A percentile compares a stretch with the other conserved stretches of the same genome.
Evolutionary conservation across 2,113 vertebrate genomes (phyloP).

Genomic region (Ictalurus punctatus): DNA sequence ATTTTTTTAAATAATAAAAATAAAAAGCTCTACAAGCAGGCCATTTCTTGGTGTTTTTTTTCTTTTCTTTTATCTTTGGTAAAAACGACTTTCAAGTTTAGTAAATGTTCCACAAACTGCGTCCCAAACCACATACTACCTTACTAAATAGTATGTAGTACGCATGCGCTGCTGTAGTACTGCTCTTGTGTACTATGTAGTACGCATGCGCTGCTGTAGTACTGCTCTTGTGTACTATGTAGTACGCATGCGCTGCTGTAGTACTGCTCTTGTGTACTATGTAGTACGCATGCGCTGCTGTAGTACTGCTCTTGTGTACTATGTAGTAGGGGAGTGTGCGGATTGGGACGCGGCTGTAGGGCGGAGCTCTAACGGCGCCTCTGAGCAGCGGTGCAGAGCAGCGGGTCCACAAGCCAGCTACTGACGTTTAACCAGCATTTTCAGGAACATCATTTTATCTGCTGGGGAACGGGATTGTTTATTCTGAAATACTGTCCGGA

Average conservation of each 20-base stretch:
- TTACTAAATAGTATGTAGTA: neutral
- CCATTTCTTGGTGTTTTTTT: no score
- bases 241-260: neutral
- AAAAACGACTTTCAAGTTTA: neutral
- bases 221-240: neutral
- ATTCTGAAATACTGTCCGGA: conserved; percentile 31
- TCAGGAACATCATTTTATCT: conserved; percentile 36
- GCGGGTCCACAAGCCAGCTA: conserved; percentile 45
- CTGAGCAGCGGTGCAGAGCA: conserved; percentile 44
- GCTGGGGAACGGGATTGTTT: conserved; percentile 50
- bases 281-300: neutral
- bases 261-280: neutral
- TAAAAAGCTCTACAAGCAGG: neutral
- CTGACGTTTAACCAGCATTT: conserved; percentile 55
- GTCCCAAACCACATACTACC: neutral
- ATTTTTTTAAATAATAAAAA: neutral
- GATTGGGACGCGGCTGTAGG: conserved; percentile 44
- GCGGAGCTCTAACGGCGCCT: conserved; percentile 60
- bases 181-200: neutral
- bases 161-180: neutral
- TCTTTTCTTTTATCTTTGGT: neutral
- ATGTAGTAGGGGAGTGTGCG: neutral
- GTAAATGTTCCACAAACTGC: neutral
- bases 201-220: neutral
- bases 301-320: neutral